These are phyloP conservation scores for Bungarus multicinctus DNA, from an alignment of 2,113 vertebrate genomes.

Conservation along the genomic window DNA sequence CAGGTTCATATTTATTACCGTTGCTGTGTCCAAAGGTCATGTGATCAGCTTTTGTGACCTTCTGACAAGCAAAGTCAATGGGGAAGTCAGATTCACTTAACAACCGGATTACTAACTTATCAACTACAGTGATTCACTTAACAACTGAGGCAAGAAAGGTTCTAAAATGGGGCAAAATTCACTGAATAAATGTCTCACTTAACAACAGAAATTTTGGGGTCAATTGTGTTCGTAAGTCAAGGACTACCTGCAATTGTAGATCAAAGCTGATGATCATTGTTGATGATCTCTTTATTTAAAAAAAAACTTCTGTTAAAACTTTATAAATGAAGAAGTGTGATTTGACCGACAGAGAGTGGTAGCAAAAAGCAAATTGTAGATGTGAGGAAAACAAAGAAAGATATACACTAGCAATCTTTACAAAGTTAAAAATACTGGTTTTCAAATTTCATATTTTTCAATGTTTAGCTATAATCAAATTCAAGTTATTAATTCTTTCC, in stretches of 20 bases:
- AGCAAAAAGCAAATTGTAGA: background rate
- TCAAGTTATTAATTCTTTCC: conserved; percentile 24
- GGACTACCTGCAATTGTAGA: background rate
- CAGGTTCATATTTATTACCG: background rate
- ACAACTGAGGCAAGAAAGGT: background rate
- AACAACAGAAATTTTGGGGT: background rate
- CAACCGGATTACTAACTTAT: background rate
- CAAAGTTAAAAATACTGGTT: background rate
- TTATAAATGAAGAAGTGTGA: background rate
- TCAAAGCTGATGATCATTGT: background rate
- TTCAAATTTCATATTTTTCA: conserved; percentile 6
- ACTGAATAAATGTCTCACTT: background rate
- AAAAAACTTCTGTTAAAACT: background rate
- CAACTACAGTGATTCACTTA: background rate
- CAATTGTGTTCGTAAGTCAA: background rate
- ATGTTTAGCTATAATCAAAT: conserved; percentile 29
- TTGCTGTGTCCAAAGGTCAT: background rate
- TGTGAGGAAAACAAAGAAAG: background rate
- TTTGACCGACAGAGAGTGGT: background rate
- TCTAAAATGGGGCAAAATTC: background rate
- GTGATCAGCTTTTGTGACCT: background rate
- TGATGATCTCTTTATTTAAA: background rate
- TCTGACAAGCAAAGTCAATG: background rate
- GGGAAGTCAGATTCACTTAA: background rate
- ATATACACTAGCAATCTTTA: background rate